These are phyloP conservation scores for Sebastes goodei DNA, from an alignment of 2,797 vertebrate species.

Conservation along the genomic window DNA sequence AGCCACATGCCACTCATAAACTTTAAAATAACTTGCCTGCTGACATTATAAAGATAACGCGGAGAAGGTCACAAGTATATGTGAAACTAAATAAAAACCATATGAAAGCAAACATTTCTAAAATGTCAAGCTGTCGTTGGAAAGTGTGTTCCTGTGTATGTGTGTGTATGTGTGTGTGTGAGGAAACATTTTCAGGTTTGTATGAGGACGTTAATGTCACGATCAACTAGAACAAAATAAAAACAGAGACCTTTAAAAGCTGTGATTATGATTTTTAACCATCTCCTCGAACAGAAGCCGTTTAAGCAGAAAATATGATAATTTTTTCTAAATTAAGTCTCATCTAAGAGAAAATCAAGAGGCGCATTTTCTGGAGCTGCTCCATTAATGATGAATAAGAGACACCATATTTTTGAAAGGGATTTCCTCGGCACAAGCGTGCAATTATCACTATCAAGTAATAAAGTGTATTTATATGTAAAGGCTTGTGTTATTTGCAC, in stretches of 20 bases:
- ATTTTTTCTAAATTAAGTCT: background rate
- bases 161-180: background rate
- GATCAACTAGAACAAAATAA: constrained; percentile 12
- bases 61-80: constrained; percentile 59
- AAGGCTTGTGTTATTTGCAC: background rate
- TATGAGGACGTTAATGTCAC: constrained; percentile 28
- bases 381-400: constrained; percentile 17
- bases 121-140: constrained; percentile 60
- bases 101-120: constrained; percentile 58
- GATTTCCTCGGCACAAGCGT: background rate
- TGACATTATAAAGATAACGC: constrained; percentile 71
- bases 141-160: background rate
- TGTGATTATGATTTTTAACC: constrained; percentile 11
- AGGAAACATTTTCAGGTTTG: background rate
- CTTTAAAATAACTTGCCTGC: constrained; percentile 57
- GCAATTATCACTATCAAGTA: background rate
- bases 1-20: constrained; percentile 67
- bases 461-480: background rate
- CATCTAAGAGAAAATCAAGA: constrained; percentile 3
- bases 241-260: constrained; percentile 45
- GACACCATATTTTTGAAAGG: background rate
- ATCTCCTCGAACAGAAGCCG: background rate
- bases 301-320: background rate
- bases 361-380: background rate
- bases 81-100: constrained; percentile 59